These are phyloP conservation scores for Andrena marginata DNA, from an alignment of 2,888 invertebrate species.

Conservation along the genomic window DNA sequence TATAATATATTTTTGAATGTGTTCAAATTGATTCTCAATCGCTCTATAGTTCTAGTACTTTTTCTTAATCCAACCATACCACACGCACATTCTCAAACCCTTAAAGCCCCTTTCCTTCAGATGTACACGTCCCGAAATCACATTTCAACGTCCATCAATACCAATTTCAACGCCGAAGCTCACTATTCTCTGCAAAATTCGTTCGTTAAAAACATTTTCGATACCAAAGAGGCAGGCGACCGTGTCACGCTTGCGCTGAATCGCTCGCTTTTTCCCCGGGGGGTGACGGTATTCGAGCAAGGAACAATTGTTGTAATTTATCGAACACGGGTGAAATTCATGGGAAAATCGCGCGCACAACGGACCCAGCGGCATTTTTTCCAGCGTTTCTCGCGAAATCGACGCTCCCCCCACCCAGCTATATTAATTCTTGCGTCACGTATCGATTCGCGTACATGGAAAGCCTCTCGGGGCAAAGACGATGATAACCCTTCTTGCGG, in stretches of 20 bases:
- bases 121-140: neutral
- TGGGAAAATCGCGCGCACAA: conserved; percentile 22
- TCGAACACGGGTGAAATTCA: conserved; percentile 10
- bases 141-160: conserved; percentile 40
- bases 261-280: conserved; percentile 22
- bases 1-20: neutral
- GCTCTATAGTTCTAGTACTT: neutral
- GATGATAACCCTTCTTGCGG: conserved; percentile 48
- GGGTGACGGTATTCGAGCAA: conserved; percentile 19
- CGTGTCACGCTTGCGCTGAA: conserved; percentile 36
- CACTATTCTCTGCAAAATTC: conserved; percentile 29
- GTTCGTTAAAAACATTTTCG: conserved; percentile 39
- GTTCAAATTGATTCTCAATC: neutral
- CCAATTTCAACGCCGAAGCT: conserved; percentile 68
- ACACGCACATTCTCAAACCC: no score
- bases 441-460: conserved; percentile 60
- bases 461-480: conserved; percentile 39
- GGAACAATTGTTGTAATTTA: conserved; percentile 51
- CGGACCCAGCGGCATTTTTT: neutral
- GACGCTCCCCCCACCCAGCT: neutral
- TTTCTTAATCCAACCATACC: neutral
- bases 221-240: neutral
- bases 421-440: conserved; percentile 49
- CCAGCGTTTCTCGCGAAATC: conserved; percentile 1
- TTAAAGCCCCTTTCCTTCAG: neutral